Conservation (phyloP, 2,113 vertebrate genomes). For the Podarcis raffonei region DNA sequence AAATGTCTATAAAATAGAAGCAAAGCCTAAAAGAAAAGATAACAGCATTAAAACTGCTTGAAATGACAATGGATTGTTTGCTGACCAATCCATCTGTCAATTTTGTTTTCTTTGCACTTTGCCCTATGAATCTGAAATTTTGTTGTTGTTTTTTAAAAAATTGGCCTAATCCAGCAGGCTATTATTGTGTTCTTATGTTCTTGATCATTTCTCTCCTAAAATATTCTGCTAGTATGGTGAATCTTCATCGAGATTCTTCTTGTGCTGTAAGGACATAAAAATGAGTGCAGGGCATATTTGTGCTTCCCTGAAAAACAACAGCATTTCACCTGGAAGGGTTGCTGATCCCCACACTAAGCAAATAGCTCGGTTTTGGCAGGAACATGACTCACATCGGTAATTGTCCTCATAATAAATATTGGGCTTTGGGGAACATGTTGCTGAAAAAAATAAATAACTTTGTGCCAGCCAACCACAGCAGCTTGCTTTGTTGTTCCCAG, state of each 20-base stretch:
- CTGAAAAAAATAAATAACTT: slow-evolving; percentile 43
- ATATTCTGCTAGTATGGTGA: slow-evolving; percentile 43
- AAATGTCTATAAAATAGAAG: not conserved
- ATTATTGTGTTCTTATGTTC: not conserved
- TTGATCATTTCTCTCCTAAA: not conserved
- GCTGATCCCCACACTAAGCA: slow-evolving; percentile 42
- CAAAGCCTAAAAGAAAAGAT: not conserved
- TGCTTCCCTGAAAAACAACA: slow-evolving; percentile 39
- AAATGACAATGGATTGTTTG: not conserved
- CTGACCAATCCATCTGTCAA: not conserved
- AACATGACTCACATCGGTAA: slow-evolving; percentile 20
- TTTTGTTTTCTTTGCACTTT: no score
- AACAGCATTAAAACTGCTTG: not conserved
- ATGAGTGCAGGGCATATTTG: slow-evolving; percentile 56
- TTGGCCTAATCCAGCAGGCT: not conserved
- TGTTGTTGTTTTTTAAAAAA: no score
- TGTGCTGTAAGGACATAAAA: slow-evolving; percentile 53
- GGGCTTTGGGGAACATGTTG: slow-evolving; percentile 54
- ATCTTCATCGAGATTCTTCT: slow-evolving; percentile 48
- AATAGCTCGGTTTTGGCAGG: slow-evolving; percentile 32
- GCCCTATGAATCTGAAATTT: no score
- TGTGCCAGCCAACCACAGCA: slow-evolving; percentile 53
- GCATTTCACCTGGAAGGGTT: slow-evolving; percentile 49
- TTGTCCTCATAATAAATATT: slow-evolving; percentile 49
- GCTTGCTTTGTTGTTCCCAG: slow-evolving; percentile 47